Conservation (phyloP, 2,888 invertebrate genomes). For the Sphaeridia pumilis region DNA sequence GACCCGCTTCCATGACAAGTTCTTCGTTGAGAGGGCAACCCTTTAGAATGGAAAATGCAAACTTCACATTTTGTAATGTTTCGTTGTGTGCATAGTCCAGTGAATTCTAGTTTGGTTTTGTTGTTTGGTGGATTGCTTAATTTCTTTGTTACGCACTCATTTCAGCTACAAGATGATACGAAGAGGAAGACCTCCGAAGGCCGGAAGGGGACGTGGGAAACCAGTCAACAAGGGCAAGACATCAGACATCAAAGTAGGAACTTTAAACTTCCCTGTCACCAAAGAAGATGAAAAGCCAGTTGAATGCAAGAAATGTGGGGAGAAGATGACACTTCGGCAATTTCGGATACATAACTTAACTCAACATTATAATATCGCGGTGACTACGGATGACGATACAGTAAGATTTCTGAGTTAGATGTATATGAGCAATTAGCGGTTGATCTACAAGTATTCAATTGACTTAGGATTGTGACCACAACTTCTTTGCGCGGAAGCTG, state of each 20-base stretch:
- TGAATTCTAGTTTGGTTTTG: too few species aligned
- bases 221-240: neutral
- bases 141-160: too few species aligned
- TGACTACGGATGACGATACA: slow-evolving; percentile 17
- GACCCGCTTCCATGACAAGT: too few species aligned
- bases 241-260: neutral
- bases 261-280: slow-evolving; percentile 13
- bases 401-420: slow-evolving; percentile 9
- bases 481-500: slow-evolving; percentile 22
- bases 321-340: slow-evolving; percentile 14
- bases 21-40: too few species aligned
- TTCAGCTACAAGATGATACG: neutral
- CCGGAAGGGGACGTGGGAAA: too few species aligned
- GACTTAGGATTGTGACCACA: slow-evolving; percentile 21
- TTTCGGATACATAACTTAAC: slow-evolving; percentile 32
- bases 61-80: too few species aligned
- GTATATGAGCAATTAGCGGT: neutral
- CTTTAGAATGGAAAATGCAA: too few species aligned
- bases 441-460: neutral
- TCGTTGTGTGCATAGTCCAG: too few species aligned
- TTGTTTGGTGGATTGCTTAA: too few species aligned
- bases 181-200: neutral
- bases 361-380: slow-evolving; percentile 26
- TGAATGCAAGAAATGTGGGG: slow-evolving; percentile 19
- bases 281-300: slow-evolving; percentile 22